These are phyloP conservation scores for Sitophilus oryzae DNA, from an alignment of 1,140 invertebrate species.

Conservation along the genomic window DNA sequence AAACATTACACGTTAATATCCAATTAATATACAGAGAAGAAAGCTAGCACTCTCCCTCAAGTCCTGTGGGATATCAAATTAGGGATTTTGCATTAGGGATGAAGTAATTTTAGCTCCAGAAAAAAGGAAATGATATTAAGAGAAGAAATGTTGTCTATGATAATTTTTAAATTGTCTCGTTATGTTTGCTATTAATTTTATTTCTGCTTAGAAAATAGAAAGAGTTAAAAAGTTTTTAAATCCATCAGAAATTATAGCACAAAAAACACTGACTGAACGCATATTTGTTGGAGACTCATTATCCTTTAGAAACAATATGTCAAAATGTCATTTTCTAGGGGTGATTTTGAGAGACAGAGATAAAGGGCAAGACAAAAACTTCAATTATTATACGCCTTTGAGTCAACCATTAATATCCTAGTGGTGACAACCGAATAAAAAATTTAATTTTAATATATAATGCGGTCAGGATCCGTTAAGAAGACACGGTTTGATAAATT, in stretches of 20 bases:
- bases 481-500: too few relatives aligned
- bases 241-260: too few relatives aligned
- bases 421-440: neutral
- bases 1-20: neutral
- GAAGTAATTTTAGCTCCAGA: neutral
- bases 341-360: too few relatives aligned
- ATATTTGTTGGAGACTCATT: too few relatives aligned
- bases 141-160: neutral
- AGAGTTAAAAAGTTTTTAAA: too few relatives aligned
- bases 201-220: too few relatives aligned
- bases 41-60: neutral
- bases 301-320: too few relatives aligned
- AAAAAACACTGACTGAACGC: too few relatives aligned
- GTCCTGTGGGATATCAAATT: neutral
- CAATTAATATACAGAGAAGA: neutral
- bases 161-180: too few relatives aligned
- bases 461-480: too few relatives aligned
- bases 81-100: neutral
- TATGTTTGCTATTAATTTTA: too few relatives aligned
- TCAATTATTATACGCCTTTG: neutral
- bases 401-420: neutral
- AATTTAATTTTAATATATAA: neutral
- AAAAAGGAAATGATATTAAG: neutral
- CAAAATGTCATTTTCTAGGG: too few relatives aligned
- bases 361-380: neutral